These are phyloP conservation scores for Brachylomia viminalis DNA, from an alignment of 2,888 invertebrate genomes.

Conservation along the genomic window DNA sequence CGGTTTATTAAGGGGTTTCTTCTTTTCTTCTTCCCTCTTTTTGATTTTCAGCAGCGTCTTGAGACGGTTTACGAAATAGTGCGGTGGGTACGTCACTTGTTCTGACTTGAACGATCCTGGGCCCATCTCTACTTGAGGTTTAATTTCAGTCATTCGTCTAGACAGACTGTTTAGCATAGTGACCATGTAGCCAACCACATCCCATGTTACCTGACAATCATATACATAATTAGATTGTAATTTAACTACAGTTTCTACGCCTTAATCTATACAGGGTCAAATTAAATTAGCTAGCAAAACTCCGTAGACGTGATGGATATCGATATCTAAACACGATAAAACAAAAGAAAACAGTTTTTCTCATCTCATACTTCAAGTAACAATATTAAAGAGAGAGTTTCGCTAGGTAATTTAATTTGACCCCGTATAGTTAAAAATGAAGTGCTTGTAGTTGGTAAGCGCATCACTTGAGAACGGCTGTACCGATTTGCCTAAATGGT, in stretches of 20 bases:
- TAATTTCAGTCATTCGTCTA: slow-evolving; percentile 8
- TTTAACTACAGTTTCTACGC: not conserved
- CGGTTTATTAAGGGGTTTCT: not conserved
- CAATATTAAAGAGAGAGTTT: too few species aligned
- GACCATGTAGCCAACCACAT: not conserved
- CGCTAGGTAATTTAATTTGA: too few species aligned
- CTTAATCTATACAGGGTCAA: too few species aligned
- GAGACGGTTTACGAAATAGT: slow-evolving; percentile 64
- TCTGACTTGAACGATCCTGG: slow-evolving; percentile 75
- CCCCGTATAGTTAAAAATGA: too few species aligned
- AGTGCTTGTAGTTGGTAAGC: too few species aligned
- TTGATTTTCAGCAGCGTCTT: slow-evolving; percentile 72
- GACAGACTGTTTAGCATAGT: not conserved
- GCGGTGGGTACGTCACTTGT: slow-evolving; percentile 61
- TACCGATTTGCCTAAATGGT: not conserved
- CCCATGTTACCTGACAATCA: slow-evolving; percentile 25
- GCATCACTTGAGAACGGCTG: too few species aligned
- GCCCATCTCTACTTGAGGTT: slow-evolving; percentile 69
- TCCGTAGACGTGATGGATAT: too few species aligned
- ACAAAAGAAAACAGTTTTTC: too few species aligned
- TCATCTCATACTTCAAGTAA: too few species aligned
- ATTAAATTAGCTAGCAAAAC: too few species aligned
- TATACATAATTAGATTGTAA: not conserved
- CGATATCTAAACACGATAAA: too few species aligned
- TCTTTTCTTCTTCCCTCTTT: slow-evolving; percentile 59